Percentiles rank a stretch among this genome's conserved stretches.
Evolutionary conservation across 2,797 vertebrate species (phyloP).

Genomic region (Brachyrhaphis roseni): DNA sequence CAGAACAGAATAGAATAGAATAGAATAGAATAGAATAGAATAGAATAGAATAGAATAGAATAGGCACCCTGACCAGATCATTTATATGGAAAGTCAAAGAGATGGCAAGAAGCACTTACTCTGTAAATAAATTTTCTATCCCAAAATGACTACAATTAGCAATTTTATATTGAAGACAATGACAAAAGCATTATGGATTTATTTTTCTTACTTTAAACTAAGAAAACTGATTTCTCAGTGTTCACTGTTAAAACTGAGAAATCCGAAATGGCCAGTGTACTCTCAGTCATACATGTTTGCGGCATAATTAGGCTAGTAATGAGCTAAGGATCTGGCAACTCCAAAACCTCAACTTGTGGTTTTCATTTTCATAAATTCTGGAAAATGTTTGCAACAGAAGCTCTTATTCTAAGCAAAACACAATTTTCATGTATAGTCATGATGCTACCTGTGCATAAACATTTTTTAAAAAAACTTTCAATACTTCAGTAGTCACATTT

Average conservation of each 20-base stretch:
- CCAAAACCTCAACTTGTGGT: background rate
- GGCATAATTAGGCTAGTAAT: background rate
- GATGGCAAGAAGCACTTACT: background rate
- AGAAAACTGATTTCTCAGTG: too few species aligned
- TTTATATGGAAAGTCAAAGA: background rate
- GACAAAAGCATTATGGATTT: background rate
- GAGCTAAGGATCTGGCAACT: background rate
- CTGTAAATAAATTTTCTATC: background rate
- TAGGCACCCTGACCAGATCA: too few species aligned
- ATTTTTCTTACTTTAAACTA: background rate
- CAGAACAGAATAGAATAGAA: too few species aligned
- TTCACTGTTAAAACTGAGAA: background rate
- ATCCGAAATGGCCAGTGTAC: background rate
- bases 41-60: too few species aligned
- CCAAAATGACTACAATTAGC: background rate
- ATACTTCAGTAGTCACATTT: background rate
- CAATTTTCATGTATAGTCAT: background rate
- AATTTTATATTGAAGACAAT: background rate
- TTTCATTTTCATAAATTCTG: constrained; percentile 1
- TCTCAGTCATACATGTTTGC: background rate
- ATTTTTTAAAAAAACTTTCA: background rate
- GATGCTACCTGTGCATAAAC: background rate
- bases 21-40: too few species aligned
- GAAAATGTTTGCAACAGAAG: background rate
- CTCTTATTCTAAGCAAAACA: background rate